Percentiles rank a stretch among this genome's conserved stretches.
Conservation (phyloP, 1,140 invertebrate genomes). For the Trachelipus rathkii region DNA sequence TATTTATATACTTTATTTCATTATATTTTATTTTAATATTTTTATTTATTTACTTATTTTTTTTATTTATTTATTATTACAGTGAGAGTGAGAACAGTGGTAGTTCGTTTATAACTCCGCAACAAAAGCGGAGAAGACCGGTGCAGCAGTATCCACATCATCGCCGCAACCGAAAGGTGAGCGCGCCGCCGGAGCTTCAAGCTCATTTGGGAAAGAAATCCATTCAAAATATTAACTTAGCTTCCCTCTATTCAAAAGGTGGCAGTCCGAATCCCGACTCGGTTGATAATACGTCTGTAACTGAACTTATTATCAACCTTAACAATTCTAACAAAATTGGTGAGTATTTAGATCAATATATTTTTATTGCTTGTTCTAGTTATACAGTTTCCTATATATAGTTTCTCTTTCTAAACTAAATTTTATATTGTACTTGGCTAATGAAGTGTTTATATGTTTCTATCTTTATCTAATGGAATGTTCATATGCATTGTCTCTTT, state of each 20-base stretch:
- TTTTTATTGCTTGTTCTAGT: not conserved
- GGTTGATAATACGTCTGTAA: slow-evolving; percentile 28
- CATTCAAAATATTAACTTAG: slow-evolving; percentile 17
- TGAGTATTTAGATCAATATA: not conserved
- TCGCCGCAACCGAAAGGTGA: slow-evolving; percentile 42
- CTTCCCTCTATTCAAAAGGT: slow-evolving; percentile 23
- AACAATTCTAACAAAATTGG: not conserved
- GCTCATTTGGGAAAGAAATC: slow-evolving; percentile 32
- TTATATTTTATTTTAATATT: not conserved
- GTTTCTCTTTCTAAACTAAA: no score
- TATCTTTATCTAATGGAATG: no score
- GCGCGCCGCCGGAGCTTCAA: slow-evolving; percentile 45
- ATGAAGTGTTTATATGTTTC: no score
- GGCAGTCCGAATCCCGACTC: slow-evolving; percentile 39
- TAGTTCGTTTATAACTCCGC: slow-evolving; percentile 38
- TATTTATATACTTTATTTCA: not conserved
- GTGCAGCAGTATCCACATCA: slow-evolving; percentile 39
- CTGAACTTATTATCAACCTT: slow-evolving; percentile 36
- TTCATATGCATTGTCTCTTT: no score
- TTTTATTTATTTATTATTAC: not conserved
- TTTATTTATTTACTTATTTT: not conserved
- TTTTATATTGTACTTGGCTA: no score
- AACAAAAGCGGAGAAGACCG: slow-evolving; percentile 37
- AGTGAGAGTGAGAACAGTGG: slow-evolving; percentile 46
- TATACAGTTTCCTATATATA: no score